Percentiles rank a stretch among this genome's conserved stretches.
These are phyloP conservation scores for Sphaerophoria rueppellii DNA, from an alignment of 2,888 invertebrate species.

Conservation along the genomic window DNA sequence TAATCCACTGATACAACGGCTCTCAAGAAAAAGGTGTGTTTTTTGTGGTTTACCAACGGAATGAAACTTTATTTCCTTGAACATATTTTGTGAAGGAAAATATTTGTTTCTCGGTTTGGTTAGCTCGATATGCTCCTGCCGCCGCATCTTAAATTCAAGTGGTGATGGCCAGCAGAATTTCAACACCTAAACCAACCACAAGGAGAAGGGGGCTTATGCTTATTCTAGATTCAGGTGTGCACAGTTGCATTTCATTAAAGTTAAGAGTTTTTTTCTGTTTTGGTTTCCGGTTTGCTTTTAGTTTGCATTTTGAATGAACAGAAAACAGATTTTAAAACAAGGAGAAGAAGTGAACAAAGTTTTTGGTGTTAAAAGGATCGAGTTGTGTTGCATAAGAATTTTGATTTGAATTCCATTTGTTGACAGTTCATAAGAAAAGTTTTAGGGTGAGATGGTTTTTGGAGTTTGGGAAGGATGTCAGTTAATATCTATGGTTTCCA, in stretches of 20 bases:
- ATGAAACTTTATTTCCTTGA: conserved; percentile 45
- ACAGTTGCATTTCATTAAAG: conserved; percentile 34
- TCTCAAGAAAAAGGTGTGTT: conserved; percentile 7
- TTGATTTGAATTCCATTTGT: too few relatives aligned
- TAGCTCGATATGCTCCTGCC: not conserved
- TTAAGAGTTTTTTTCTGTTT: not conserved
- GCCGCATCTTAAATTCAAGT: not conserved
- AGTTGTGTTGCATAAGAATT: not conserved
- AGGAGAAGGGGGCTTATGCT: not conserved
- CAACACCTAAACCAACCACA: not conserved
- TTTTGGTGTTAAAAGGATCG: not conserved
- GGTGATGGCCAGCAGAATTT: not conserved
- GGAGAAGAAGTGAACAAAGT: not conserved
- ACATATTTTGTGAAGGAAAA: conserved; percentile 8
- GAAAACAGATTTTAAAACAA: conserved; percentile 8
- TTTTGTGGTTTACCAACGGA: conserved; percentile 25
- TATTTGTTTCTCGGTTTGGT: not conserved
- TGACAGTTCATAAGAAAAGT: too few relatives aligned
- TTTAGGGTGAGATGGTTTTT: too few relatives aligned
- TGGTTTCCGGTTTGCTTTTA: not conserved
- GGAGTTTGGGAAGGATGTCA: too few relatives aligned
- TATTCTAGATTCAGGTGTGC: conserved; percentile 1
- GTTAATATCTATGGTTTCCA: too few relatives aligned
- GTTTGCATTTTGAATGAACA: conserved; percentile 37
- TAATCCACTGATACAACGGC: not conserved